Evolutionary conservation across 2,113 vertebrate species (phyloP).

Genomic region (Ammodytes marinus): DNA sequence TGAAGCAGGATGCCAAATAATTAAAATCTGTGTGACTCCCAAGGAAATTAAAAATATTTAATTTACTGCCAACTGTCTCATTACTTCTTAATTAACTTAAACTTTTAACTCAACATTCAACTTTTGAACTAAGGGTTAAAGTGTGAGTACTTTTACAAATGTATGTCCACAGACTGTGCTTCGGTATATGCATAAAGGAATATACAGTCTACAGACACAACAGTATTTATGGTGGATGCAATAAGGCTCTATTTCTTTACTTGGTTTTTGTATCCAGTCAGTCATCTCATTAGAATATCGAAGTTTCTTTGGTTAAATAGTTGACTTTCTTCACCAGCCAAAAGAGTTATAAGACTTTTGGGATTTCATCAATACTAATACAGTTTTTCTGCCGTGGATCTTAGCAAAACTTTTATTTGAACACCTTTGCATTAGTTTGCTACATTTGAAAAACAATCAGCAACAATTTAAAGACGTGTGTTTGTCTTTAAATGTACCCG

Average conservation of each 20-base stretch:
- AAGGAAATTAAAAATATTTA: slow-evolving; percentile 16
- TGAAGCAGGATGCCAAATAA: slow-evolving; percentile 28
- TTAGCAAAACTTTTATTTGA: neutral
- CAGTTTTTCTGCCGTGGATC: neutral
- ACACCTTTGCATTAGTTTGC: neutral
- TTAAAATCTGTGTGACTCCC: slow-evolving; percentile 18
- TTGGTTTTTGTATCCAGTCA: neutral
- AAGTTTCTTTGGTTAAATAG: neutral
- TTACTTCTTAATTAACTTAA: slow-evolving; percentile 8
- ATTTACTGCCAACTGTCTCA: slow-evolving; percentile 4
- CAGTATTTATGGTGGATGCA: neutral
- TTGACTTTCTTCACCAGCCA: slow-evolving; percentile 4
- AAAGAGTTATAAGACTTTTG: neutral
- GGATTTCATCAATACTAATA: neutral
- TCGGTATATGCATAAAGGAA: neutral
- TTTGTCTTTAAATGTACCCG: neutral
- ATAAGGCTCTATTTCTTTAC: neutral
- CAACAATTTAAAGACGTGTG: neutral
- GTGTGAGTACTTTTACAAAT: neutral
- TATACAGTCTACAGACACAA: neutral
- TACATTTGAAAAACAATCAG: neutral
- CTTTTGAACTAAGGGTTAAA: neutral
- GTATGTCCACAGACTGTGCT: no score
- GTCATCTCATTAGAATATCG: neutral
- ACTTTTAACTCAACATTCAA: neutral